Conservation (phyloP, 2,113 vertebrate genomes). For the Petroica traversi region DNA sequence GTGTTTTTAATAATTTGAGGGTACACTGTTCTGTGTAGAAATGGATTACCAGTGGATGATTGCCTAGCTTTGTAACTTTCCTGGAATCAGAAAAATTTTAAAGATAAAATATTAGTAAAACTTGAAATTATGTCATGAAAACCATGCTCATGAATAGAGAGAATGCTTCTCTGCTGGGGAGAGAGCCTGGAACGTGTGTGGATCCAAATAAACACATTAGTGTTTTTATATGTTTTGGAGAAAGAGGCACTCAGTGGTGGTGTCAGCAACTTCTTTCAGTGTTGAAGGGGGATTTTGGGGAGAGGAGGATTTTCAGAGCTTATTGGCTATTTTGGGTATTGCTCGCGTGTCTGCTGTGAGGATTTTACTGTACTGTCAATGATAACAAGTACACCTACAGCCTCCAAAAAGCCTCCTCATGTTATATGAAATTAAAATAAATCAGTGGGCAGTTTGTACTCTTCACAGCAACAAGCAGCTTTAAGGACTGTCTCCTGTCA, state of each 20-base stretch:
- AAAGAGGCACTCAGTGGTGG: not conserved
- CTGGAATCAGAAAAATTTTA: not conserved
- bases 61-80: not conserved
- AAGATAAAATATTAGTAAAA: not conserved
- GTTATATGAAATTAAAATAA: not conserved
- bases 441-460: not conserved
- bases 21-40: not conserved
- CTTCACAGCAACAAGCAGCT: not conserved
- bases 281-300: not conserved
- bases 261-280: not conserved
- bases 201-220: not conserved
- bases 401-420: not conserved
- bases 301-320: not conserved
- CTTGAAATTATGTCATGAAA: not conserved
- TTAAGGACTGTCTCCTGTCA: not conserved
- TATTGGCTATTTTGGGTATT: not conserved
- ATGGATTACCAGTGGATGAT: not conserved
- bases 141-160: not conserved
- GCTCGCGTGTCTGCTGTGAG: not conserved
- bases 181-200: not conserved
- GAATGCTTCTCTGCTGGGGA: not conserved
- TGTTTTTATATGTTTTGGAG: not conserved
- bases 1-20: not conserved
- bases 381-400: not conserved
- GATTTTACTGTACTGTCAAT: not conserved